phyloP scores from a whole-genome alignment of 2,888 invertebrate species.

The Prosopocoilus inquinatus region DNA sequence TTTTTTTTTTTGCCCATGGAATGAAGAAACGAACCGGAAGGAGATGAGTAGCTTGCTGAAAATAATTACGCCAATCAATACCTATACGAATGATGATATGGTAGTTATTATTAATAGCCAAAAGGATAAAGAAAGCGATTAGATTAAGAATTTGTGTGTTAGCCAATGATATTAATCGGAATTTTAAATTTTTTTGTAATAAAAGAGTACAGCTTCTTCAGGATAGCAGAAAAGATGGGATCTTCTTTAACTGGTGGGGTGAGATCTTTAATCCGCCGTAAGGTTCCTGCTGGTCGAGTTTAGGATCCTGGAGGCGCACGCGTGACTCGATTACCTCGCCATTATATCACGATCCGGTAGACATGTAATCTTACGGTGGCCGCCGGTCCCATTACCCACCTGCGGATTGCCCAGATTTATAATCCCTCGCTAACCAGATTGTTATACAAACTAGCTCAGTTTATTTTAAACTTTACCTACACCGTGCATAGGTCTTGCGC shows the following conservation, averaged over 20 bases:
- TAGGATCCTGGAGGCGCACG: slow-evolving; percentile 30
- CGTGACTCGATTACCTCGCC: slow-evolving; percentile 49
- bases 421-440: slow-evolving; percentile 39
- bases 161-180: too few relatives aligned
- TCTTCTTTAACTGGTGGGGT: background rate
- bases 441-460: slow-evolving; percentile 32
- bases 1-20: too few relatives aligned
- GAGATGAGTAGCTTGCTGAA: background rate
- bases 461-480: slow-evolving; percentile 31
- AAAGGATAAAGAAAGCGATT: too few relatives aligned
- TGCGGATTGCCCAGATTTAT: slow-evolving; percentile 44
- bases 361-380: slow-evolving; percentile 49
- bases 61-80: slow-evolving; percentile 4
- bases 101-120: too few relatives aligned
- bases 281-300: background rate
- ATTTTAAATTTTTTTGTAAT: too few relatives aligned
- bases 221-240: too few relatives aligned
- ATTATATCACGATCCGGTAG: slow-evolving; percentile 49
- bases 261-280: too few relatives aligned
- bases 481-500: background rate
- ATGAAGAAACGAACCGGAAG: too few relatives aligned
- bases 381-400: slow-evolving; percentile 40
- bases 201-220: too few relatives aligned
- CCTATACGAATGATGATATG: background rate
- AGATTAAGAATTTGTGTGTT: too few relatives aligned